A percentile compares a stretch with the other conserved stretches of the same genome.
phyloP scores from a whole-genome alignment of 2,113 vertebrate genomes.

The Urocynchramus pylzowi region DNA sequence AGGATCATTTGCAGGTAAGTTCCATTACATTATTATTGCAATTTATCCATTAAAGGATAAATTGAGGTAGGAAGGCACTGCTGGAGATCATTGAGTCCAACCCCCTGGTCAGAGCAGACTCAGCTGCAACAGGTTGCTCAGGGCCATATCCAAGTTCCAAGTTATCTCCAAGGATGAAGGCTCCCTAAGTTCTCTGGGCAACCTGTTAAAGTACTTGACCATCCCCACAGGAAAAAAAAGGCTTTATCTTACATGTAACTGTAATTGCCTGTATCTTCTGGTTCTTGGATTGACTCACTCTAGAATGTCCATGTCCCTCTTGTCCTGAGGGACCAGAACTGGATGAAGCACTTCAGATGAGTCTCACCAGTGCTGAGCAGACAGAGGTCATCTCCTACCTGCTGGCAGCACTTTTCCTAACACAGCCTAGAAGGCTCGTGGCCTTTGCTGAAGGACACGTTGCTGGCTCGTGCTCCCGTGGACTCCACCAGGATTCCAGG shows the following conservation, averaged over 20 bases:
- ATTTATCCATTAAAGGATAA: background rate
- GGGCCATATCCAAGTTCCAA: fast-evolving
- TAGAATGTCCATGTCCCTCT: background rate
- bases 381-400: background rate
- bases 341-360: background rate
- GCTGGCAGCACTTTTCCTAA: background rate
- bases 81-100: background rate
- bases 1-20: background rate
- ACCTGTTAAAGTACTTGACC: background rate
- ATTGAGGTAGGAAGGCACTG: background rate
- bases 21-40: background rate
- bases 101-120: background rate
- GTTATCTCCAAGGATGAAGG: background rate
- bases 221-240: background rate
- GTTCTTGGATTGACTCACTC: background rate
- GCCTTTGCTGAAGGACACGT: background rate
- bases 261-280: background rate
- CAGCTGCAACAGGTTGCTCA: background rate
- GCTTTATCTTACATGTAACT: background rate
- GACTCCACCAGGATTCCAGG: background rate
- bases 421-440: background rate
- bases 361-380: background rate
- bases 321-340: background rate
- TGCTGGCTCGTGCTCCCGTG: background rate
- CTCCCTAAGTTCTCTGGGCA: background rate